Percentiles rank a stretch among this genome's conserved stretches.
Evolutionary conservation across 1,140 invertebrate genomes (phyloP).

Genomic region (Lordiphosa mommai): DNA sequence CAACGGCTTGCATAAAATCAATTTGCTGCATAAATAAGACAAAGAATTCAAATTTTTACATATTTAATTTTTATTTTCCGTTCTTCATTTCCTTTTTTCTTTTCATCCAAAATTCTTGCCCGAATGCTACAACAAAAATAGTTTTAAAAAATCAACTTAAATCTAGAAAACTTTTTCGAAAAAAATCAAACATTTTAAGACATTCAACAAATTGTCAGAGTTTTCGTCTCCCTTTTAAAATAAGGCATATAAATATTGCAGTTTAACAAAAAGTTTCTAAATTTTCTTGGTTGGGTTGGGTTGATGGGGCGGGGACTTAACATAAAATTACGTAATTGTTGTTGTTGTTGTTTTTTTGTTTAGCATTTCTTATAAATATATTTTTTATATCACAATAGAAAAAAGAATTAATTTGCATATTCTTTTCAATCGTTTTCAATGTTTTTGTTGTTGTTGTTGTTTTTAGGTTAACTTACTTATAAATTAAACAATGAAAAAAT

Average conservation of each 20-base stretch:
- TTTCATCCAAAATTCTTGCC: conserved; percentile 16
- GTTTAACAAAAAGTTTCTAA: conserved; percentile 32
- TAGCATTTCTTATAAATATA: conserved; percentile 26
- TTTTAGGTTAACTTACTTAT: conserved; percentile 55
- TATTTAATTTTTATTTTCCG: conserved; percentile 60
- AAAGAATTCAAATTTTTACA: conserved; percentile 34
- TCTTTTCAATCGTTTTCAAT: conserved; percentile 68
- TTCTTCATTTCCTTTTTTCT: conserved; percentile 10
- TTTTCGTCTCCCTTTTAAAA: conserved; percentile 24
- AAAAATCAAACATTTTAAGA: conserved; percentile 25
- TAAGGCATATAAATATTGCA: conserved; percentile 70
- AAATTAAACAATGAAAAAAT: conserved; percentile 76
- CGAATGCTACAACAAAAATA: conserved; percentile 60
- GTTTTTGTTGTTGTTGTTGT: conserved; percentile 25
- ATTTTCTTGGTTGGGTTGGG: conserved; percentile 22
- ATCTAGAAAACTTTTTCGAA: conserved; percentile 4
- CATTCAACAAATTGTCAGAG: conserved; percentile 53
- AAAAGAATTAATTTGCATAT: conserved; percentile 72
- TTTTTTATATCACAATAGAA: conserved; percentile 76
- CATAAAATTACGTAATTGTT: conserved; percentile 54
- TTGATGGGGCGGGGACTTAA: conserved; percentile 36
- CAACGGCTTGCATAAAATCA: conserved; percentile 59
- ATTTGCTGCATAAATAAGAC: conserved; percentile 34
- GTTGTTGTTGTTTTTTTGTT: conserved; percentile 2
- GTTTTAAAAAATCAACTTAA: conserved; percentile 32